Base-by-base conservation (phyloP, 37 sponge, comb jelly and placozoan species). In the Cliona cf. orientalis region DNA sequence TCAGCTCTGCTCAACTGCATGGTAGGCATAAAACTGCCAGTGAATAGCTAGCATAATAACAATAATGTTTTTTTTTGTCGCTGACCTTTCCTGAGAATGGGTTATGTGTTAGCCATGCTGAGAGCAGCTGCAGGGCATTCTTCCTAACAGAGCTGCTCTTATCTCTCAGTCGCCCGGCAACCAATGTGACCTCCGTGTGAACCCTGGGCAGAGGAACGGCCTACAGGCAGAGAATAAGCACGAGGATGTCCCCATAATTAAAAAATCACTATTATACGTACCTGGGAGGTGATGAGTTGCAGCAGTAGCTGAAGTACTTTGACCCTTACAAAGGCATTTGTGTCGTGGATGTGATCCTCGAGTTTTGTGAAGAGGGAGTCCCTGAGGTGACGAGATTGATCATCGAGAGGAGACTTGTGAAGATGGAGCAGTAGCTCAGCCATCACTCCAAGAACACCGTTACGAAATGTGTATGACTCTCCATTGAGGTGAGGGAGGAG, bases 301-400 rank as follows among this genome's bases (percentile, higher is more conserved):
- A 61, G 70, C 83, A 92, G 83, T 34, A 97, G 84, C 66, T 97
- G 95, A 0, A 97, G 80, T 7, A 65, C 69, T 69, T 87, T 89
- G 78, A 92, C 89, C 39, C 98, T 81, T 23, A 97, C 98, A 87
- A 95, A 97, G n/a, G 98, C 98, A 84, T 97, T 89, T 33, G 85
- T 86, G 69, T 97, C 98, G 61, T 97, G 93, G 42, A 97, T 61
- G 55, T 94, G 98, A 2, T 92, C 80, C 87, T 75, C 55, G 23
- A 96, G 73, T 55, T 66, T 68, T 33, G 89, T 84, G 29, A 97
- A 71, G 31, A 92, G 76, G 38, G 84, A 61, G 45, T 97, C 91
- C 21, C 98, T 65, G 32, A 81, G 71, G 22, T 69, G 65, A 60
- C 49, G 83, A 29, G 58, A 22, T 60, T 73, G 71, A 2, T 71